Base-by-base conservation (phyloP, 2,888 invertebrate species). In the Ophonus ardosiacus region DNA sequence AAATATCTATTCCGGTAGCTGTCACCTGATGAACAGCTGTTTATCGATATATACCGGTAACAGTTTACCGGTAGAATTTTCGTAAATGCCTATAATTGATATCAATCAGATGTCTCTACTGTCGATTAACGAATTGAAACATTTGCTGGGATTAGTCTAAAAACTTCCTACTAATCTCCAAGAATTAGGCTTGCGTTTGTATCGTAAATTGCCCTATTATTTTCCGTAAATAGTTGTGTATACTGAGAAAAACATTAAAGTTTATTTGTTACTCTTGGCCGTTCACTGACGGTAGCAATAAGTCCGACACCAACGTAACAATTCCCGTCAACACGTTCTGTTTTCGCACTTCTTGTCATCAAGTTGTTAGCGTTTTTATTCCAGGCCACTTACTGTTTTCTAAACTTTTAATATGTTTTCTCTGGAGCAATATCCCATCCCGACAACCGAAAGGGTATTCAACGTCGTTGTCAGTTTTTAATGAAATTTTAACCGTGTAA, bases 371-470 rank as follows among this genome's bases (percentile, higher is more conserved):
- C 78, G 56, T 78, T 78, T 78, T 78, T 78, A 24, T 78, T 78
- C 78, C 78, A n/a, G 57, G 78, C 78, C 78, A 78, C 78, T 78
- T 78, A 78, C 18, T 80, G 80, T 68, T 81, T 81, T 68, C 71
- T 43, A 81, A 81, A 81, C 18, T 81, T 81, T 81, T 81, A 81
- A 81, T 56, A 81, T 51, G 68, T 81, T 81, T 81, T 81, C 43
- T 71, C 31, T 56, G 68, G 38, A 43, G 80, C 63, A 81, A 81
- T 81, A 63, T 63, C 40, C 81, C 63, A 15, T 31, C 24, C 65
- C 21, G 56, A 68, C 81, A 81, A 21, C 10, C 18, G 15, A 68
- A 81, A 40, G 51, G 38, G 18, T 63, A 38, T 59, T 59, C 61
- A 38, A 10, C 80, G 43, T 51, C 68, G 65, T 71, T 71, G 81